Evolutionary conservation across 2,797 vertebrate genomes (phyloP), one percentile per base, ranked within the genome.

Genomic region (Mormyrus proboscirostris): DNA sequence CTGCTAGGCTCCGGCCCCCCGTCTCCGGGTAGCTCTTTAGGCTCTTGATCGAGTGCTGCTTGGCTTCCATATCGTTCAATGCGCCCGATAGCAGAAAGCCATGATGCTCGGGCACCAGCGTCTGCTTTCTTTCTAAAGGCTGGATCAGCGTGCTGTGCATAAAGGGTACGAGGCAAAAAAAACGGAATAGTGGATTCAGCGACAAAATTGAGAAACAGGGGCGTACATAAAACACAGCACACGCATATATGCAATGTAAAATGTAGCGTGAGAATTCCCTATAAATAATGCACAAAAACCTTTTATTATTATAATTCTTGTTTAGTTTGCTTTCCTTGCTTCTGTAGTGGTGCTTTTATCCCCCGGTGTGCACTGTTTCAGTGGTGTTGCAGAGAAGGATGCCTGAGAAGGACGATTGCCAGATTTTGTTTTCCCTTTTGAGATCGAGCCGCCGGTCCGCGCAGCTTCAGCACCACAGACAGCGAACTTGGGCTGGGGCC

Each of bases 381-480:
- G 73, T 65, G 89, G 51, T 82, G 89, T 55, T 89, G 89, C 92
- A 19, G 91, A 91, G 16, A 92, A 91, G 55, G 88, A 92, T 92
- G 51, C 92, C 91, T 89, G 92, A 89, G 90, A 92, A 90, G 93
- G 92, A 88, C 92, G 89, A 86, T 90, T 90, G 92, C 89, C 92
- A 92, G 91, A 90, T 93, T 90, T 91, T 94, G 94, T 94, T 94
- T 93, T 94, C 91, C 89, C 86, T 90, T 91, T 92, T 92, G 92
- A 53, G 91, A 2, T 41, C n/a, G 55, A 90, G 73, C 91, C 91
- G 89, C 92, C 49, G 94, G 95, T 93, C 94, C 95, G 94, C 94
- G 94, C 95, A 96, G 95, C 95, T 93, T 97, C 96, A 97, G 96
- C 95, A 97, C 96, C 96, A 94, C 94, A 93, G 96, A 96, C 96